A percentile compares a stretch with the other conserved stretches of the same genome.
These are phyloP conservation scores for Pongo abelii DNA, from an alignment of 2,113 vertebrate species.

Conservation along the genomic window DNA sequence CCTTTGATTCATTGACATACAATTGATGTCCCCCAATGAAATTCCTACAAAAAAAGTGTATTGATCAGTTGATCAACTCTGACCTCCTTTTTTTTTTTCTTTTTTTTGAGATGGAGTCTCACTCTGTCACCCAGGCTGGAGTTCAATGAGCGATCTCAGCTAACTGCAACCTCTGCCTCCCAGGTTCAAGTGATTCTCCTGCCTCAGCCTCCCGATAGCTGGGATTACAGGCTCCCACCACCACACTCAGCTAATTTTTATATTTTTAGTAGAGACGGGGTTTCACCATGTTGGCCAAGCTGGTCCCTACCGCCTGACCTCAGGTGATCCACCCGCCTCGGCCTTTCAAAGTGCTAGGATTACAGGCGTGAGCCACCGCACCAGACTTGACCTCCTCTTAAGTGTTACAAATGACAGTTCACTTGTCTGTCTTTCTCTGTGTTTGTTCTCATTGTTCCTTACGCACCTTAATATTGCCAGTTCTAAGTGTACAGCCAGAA, in stretches of 20 bases:
- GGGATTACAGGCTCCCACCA: too few relatives aligned
- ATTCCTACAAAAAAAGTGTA: background rate
- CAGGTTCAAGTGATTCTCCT: too few relatives aligned
- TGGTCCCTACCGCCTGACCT: too few relatives aligned
- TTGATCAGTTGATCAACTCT: background rate
- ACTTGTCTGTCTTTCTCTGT: background rate
- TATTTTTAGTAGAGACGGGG: too few relatives aligned
- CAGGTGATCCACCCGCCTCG: fast-evolving
- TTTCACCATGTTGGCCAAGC: too few relatives aligned
- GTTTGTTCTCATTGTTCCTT: background rate
- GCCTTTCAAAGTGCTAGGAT: too few relatives aligned
- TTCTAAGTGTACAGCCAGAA: background rate
- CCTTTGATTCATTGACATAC: background rate
- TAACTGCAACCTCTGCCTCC: too few relatives aligned
- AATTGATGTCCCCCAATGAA: background rate
- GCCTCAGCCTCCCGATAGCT: too few relatives aligned
- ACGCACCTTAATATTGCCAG: background rate
- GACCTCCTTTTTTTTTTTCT: background rate
- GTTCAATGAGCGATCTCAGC: too few relatives aligned
- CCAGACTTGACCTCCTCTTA: background rate
- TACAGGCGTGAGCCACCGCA: too few relatives aligned
- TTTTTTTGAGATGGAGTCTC: too few relatives aligned
- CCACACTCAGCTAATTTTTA: too few relatives aligned
- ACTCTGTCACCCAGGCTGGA: fast-evolving
- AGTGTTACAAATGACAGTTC: background rate